A percentile compares a stretch with the other conserved stretches of the same genome.
Conservation (phyloP, 2,797 vertebrate genomes). For the Pelodytes ibericus region DNA sequence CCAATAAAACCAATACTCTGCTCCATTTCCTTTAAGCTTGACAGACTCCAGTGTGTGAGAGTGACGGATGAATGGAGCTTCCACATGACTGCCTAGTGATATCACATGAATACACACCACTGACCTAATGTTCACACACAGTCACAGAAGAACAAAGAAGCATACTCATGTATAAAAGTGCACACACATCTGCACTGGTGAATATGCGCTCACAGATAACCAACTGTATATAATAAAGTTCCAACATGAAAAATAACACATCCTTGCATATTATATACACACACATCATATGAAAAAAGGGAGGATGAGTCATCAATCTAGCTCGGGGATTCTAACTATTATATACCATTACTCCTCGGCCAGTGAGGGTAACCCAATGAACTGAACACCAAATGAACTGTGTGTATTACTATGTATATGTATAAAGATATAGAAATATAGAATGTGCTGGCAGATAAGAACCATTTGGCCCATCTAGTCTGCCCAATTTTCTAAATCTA, state of each 20-base stretch:
- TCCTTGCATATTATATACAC: no score
- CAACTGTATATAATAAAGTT: background rate
- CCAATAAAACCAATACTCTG: constrained; percentile 13
- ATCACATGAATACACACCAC: constrained; percentile 42
- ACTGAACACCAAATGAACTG: no score
- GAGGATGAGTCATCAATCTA: no score
- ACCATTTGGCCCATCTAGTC: no score
- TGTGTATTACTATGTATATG: no score
- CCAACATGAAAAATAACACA: background rate
- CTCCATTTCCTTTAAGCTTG: constrained; percentile 15
- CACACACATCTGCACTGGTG: background rate
- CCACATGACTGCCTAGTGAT: constrained; percentile 42
- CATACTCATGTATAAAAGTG: background rate
- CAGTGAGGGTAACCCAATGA: no score
- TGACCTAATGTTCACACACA: constrained; percentile 40
- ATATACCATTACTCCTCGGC: no score
- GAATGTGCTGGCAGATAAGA: no score
- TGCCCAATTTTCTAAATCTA: no score
- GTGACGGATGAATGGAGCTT: constrained; percentile 46
- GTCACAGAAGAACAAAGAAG: background rate
- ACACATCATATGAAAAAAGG: no score
- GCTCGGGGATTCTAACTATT: no score
- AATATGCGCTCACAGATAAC: background rate
- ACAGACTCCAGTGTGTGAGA: constrained; percentile 32
- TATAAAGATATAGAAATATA: no score